Base-by-base conservation (phyloP, 2,888 invertebrate genomes). In the Scaptomyza parva region DNA sequence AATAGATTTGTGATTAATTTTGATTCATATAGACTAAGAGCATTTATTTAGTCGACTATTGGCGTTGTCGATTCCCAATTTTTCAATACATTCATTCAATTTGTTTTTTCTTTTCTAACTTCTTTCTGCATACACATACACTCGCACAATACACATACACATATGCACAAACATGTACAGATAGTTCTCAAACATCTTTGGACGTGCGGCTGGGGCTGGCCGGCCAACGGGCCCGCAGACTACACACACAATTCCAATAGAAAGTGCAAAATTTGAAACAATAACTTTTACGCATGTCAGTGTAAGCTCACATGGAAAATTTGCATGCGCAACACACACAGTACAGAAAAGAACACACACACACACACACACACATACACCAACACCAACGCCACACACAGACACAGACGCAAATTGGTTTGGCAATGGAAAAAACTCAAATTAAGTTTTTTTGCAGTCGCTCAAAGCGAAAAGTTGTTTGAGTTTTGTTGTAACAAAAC, bases 241-340 rank as follows among this genome's bases (percentile, higher is more conserved):
- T 40, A 57, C 59, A 72, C 59, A 72, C 59, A 51, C 54, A 67
- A 70, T 71, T 67, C 65, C 65, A 66, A 80, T 72, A 64, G 70
- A 80, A 86, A 81, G 77, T 76, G 70, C 77, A 71, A 84, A 81
- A 82, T 78, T 74, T 81, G 70, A 85, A 82, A 87, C 87, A 82
- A 87, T 82, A 82, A 82, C 82, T 87, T 82, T 87, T 63, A 77
- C 82, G 85, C 82, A 81, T 75, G 82, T 72, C 84, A 86, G 84
- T 83, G 86, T 60, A 79, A 83, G 61, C 84, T 83, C 79, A 51
- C 62, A 79, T 79, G 63, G 65, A 83, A 83, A 83, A 83, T 81
- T 86, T 86, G 69, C 84, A 80, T 72, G 64, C 8, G 24, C 53
- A 24, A 7, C 7, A 6, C 30, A 45, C 41, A 47, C 37, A 60